phyloP scores from a whole-genome alignment of 1,140 invertebrate species.

The Drosophila tristis region DNA sequence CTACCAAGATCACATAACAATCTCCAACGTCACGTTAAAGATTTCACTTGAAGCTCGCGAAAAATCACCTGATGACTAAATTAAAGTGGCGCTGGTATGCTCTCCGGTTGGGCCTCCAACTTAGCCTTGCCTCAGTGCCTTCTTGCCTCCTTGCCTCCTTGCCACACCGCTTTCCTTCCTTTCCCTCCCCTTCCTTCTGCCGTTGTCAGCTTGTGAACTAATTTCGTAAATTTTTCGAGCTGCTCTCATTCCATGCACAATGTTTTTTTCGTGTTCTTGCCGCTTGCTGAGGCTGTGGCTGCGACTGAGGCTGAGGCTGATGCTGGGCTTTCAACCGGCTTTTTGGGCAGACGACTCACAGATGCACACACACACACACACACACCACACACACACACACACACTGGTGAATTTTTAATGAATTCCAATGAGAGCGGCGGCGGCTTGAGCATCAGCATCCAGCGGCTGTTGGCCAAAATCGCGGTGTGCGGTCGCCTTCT shows the following conservation, averaged over 20 bases:
- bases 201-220: constrained; percentile 78
- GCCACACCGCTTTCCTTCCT: not conserved
- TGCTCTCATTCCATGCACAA: constrained; percentile 80
- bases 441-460: constrained; percentile 40
- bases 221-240: constrained; percentile 84
- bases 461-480: constrained; percentile 63
- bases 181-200: constrained; percentile 10
- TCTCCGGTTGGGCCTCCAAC: constrained; percentile 38
- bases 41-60: constrained; percentile 82
- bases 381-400: constrained; percentile 31
- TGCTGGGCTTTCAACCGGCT: constrained; percentile 64
- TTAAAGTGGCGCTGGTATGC: constrained; percentile 82
- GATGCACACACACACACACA: constrained; percentile 48
- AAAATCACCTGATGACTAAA: constrained; percentile 84
- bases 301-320: not conserved
- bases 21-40: constrained; percentile 82
- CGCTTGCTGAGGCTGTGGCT: constrained; percentile 35
- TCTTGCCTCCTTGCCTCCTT: not conserved
- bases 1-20: constrained; percentile 73
- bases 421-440: constrained; percentile 76
- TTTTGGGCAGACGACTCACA: constrained; percentile 75
- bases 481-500: constrained; percentile 78
- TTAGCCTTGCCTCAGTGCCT: constrained; percentile 1
- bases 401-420: constrained; percentile 79
- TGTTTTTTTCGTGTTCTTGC: constrained; percentile 39